Evolutionary conservation across 2,888 invertebrate species (phyloP), one percentile per base, ranked within the genome.

Genomic region (Cheilosia impressa): DNA sequence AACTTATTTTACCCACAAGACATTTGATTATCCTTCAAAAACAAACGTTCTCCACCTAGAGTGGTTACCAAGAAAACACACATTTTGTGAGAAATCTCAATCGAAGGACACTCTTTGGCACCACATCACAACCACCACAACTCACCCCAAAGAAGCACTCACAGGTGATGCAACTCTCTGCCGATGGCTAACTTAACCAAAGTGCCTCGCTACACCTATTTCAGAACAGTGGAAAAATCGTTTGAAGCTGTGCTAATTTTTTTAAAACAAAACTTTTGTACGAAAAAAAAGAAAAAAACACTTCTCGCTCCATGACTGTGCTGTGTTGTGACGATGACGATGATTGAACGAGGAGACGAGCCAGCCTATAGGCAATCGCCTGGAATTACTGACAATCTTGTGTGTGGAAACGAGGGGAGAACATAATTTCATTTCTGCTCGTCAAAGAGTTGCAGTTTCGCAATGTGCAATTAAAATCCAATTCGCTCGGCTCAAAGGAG

Each of bases 401-500:
- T n/a, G 38, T 31, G 31, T 66, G 22, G 22, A 62, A 57, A 66
- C 38, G 41, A 38, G 19, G 34, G 6, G 34, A 55, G 31, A 38
- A 38, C 17, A 31, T 27, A 65, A 63, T 65, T 52, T 50, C 19
- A 58, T 66, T 58, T 57, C 50, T 41, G 63, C 41, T 65, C 57
- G 53, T 58, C 53, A 72, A 77, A 69, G 62, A 19, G 19, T 9
- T 52, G 68, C 77, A 77, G 38, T n/a, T 60, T 47, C 34, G 53
- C 52, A 52, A 22, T 60, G 58, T 76, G 53, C 58, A 68, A 76
- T 68, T 68, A 76, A 76, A 68, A 76, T 76, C 31, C 60, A 53
- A 53, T 58, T 45, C 34, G 7, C 24, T 22, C n/a, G 17, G 22
- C 53, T 68, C 66, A 76, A 68, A 76, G 76, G 52, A 76, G n/a